These are phyloP conservation scores for Bujurquina vittata DNA, from an alignment of 2,113 vertebrate species.

Conservation along the genomic window DNA sequence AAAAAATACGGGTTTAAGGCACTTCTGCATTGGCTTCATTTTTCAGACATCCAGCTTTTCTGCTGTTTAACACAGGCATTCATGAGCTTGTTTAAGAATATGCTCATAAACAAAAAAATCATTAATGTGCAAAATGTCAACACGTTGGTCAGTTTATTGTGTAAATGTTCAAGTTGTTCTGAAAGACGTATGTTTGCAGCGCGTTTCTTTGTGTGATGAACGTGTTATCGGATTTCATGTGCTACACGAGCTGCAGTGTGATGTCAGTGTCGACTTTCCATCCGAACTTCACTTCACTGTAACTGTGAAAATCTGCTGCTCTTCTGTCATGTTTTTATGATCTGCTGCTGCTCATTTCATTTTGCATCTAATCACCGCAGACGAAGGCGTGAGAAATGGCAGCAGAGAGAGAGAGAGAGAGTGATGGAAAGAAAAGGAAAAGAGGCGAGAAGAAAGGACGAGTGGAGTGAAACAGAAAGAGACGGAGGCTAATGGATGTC, in stretches of 20 bases:
- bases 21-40: too few species aligned
- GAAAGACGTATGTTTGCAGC: background rate
- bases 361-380: background rate
- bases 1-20: too few species aligned
- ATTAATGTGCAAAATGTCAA: background rate
- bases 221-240: conserved; percentile 1
- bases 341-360: background rate
- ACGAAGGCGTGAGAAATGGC: background rate
- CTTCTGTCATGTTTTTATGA: background rate
- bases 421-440: background rate
- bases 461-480: background rate
- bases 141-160: background rate
- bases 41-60: too few species aligned
- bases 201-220: background rate
- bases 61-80: too few species aligned
- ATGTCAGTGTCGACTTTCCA: background rate
- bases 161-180: background rate
- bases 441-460: background rate
- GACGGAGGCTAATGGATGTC: conserved; percentile 9
- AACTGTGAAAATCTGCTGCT: background rate
- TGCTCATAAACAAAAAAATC: background rate
- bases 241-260: background rate
- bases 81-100: background rate
- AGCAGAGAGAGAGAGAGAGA: background rate
- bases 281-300: background rate